Base-by-base conservation (phyloP, 2,888 invertebrate genomes). In the Microplitis manilae region DNA sequence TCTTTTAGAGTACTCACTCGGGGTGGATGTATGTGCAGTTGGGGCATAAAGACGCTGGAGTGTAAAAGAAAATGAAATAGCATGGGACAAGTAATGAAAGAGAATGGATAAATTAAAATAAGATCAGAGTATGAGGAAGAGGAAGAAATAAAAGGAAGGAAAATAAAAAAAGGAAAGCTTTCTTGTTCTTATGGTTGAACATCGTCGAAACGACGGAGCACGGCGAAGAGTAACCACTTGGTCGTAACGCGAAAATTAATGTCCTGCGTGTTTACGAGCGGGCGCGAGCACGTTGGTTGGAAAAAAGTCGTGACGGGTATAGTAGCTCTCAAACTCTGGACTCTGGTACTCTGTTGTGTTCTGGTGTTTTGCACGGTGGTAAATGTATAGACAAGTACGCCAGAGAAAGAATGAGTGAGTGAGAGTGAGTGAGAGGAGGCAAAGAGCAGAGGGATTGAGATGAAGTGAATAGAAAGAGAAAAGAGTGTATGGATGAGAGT, bases 191-290 rank as follows among this genome's bases (percentile, higher is more conserved):
- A 50, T 38, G 15, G 39, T 41, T 67, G 59, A 62, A 20, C 39
- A 59, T 20, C 65, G 67, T 73, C 39, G 38, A 64, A 77, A 68
- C 41, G 39, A 72, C 76, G 68, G 39, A 60, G 71, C 39, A 71
- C 38, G 41, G 62, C 9, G 65, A 41, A 62, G 77, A 69, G 73
- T 73, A 77, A 73, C 77, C 77, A 68, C 76, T 77, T 77, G 76
- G 79, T 77, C 79, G 79, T 79, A 79, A 77, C 79, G 79, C 79
- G 79, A 74, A 79, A 79, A 79, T 79, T 79, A 79, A 79, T 79
- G 77, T 79, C 79, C 79, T 73, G 77, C 79, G 79, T 79, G 79
- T 79, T 79, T 79, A 79, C 79, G 79, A 79, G 74, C 77, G 68
- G 68, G 76, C 69, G 73, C 39, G 76, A 73, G 72, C 60, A 73